Percentiles rank a stretch among this genome's conserved stretches.
These are phyloP conservation scores for Macrostomum lignano DNA, from an alignment of 1,140 invertebrate species.

Conservation along the genomic window DNA sequence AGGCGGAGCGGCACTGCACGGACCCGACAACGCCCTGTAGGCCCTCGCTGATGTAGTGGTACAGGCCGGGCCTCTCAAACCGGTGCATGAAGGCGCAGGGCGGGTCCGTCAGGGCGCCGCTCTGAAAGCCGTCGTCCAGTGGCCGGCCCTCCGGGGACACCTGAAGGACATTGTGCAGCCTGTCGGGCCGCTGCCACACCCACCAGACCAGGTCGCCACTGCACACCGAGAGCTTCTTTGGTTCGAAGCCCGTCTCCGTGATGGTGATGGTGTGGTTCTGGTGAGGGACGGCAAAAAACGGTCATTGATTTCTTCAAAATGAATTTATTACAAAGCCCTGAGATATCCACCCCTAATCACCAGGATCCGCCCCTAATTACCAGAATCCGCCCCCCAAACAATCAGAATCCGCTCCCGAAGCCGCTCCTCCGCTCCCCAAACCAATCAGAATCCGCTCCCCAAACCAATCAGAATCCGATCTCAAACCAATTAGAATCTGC, in stretches of 20 bases:
- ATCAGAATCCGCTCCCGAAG: not conserved
- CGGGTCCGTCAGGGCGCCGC: conserved; percentile 17
- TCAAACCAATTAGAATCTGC: too few species aligned
- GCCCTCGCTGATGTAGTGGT: too few species aligned
- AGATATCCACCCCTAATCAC: not conserved
- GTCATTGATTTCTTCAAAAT: not conserved
- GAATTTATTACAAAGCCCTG: not conserved
- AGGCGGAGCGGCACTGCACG: too few species aligned
- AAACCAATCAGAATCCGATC: not conserved
- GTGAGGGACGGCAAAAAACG: conserved; percentile 7
- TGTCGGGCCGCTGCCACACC: conserved; percentile 24
- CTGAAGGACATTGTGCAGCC: conserved; percentile 24
- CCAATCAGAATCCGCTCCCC: not conserved
- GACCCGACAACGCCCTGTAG: too few species aligned
- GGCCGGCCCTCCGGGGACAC: conserved; percentile 18
- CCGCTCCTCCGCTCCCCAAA: not conserved
- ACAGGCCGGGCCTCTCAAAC: conserved; percentile 19
- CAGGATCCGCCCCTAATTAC: not conserved
- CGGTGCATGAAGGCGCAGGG: conserved; percentile 23
- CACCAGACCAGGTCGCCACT: conserved; percentile 26
- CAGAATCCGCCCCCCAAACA: not conserved
- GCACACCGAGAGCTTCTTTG: conserved; percentile 18
- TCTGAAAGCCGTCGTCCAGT: conserved; percentile 19
- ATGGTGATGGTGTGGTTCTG: conserved; percentile 25
- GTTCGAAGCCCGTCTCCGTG: conserved; percentile 24